phyloP scores from a whole-genome alignment of 2,797 vertebrate species.

The Chiroxiphia lanceolata region DNA sequence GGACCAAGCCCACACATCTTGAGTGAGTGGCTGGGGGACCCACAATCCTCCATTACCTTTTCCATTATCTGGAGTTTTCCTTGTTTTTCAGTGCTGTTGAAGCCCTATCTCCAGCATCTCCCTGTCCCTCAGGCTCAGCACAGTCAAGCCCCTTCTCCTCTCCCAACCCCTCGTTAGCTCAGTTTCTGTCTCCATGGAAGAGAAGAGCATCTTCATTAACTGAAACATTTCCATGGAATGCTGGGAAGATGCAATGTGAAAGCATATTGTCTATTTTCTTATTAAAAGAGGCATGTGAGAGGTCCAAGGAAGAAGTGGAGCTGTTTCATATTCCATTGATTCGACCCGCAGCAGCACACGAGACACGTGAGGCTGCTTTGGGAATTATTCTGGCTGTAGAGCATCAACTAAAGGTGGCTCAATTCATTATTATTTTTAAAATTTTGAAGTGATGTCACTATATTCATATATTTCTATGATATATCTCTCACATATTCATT shows the following conservation, averaged over 20 bases:
- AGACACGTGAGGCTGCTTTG: background rate
- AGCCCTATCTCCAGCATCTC: accelerated
- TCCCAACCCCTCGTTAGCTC: background rate
- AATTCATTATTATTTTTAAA: background rate
- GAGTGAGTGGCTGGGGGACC: too few species aligned
- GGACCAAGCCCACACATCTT: background rate
- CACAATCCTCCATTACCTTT: background rate
- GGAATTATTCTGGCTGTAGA: background rate
- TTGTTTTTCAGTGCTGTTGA: background rate
- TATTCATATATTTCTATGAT: too few species aligned
- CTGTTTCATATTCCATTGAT: background rate
- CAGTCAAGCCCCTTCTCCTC: accelerated
- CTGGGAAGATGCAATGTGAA: background rate
- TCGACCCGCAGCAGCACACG: background rate
- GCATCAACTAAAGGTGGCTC: background rate
- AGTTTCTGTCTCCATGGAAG: background rate
- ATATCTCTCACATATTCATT: too few species aligned
- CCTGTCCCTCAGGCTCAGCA: background rate
- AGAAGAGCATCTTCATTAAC: background rate
- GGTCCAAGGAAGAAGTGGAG: background rate
- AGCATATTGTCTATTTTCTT: background rate
- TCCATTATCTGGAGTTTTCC: background rate
- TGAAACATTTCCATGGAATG: background rate
- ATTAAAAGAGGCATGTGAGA: background rate
- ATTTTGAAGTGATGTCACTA: background rate